phyloP scores from a whole-genome alignment of 2,888 invertebrate genomes.

The Chloromyia formosa region DNA sequence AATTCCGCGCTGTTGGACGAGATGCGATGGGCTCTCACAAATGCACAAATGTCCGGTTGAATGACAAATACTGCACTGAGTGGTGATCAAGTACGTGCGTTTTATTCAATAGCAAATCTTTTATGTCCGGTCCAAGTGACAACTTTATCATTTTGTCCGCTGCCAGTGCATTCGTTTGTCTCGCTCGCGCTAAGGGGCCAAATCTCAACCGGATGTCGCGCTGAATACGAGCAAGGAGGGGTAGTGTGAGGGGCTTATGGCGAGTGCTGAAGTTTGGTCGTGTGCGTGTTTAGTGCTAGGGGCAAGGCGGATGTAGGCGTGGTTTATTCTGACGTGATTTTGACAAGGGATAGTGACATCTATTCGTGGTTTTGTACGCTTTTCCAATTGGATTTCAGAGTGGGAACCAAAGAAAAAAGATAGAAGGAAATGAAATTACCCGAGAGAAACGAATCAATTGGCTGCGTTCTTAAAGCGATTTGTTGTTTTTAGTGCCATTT shows the following conservation, averaged over 20 bases:
- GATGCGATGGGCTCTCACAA: neutral
- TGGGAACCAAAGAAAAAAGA: no score
- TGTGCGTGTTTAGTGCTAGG: neutral
- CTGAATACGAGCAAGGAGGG: neutral
- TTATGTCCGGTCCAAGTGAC: neutral
- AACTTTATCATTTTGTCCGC: neutral
- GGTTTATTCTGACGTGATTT: slow-evolving; percentile 26
- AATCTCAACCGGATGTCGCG: neutral
- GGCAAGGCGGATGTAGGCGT: slow-evolving; percentile 45
- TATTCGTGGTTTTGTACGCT: no score
- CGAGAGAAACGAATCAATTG: no score
- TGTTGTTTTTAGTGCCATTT: no score
- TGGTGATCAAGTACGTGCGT: slow-evolving; percentile 10
- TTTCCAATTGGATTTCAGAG: no score
- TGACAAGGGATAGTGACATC: neutral
- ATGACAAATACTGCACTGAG: slow-evolving; percentile 45
- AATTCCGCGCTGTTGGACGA: neutral
- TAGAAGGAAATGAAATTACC: no score
- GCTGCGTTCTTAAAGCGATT: no score
- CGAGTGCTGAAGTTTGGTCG: neutral
- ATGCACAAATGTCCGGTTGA: slow-evolving; percentile 41
- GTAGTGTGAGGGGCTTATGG: neutral
- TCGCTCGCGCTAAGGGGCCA: neutral
- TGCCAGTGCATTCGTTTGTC: neutral
- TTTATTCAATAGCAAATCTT: neutral